Base-by-base conservation (phyloP, 2,797 vertebrate species). In the Simalia tracyae region DNA sequence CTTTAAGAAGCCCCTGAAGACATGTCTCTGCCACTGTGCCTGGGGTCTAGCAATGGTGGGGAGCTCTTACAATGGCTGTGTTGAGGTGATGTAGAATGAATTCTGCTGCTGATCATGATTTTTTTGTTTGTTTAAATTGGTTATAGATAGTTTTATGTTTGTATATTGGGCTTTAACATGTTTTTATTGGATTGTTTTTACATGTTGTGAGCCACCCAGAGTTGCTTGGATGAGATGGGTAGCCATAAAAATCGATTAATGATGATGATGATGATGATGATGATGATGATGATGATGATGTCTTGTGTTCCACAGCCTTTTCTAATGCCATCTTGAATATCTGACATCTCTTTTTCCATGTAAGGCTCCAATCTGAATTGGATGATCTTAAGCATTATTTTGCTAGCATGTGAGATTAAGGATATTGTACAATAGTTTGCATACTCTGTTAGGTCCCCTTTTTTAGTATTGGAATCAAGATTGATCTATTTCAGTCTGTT, bases 231-330 rank as follows among this genome's bases (percentile, higher is more conserved):
- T 66, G 11, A 14, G n/a, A 68, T 68, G 12, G n/a, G 2, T 68
- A 17, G 31, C 6, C 9, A 17, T 42, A 42, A 81, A 81, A 36
- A 36, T 36, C 14, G 36, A 72, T 15, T 76, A 46, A 76, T n/a
- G 4, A 12, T 0, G 3, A 11, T 11, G 3, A 1, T 28, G 1
- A 4, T 5, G 31, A n/a, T n/a, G 31, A 15, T 68, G 3, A 68
- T 1, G 2, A 68, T 54, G 15, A 68, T 68, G 31, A n/a, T 61
- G 24, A 61, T 72, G 22, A 76, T 42, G 42, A 42, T 24, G 72
- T 42, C 42, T 46, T 76, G 19, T 76, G 19, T 42, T 22, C 17
- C 22, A 7, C 36, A 42, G 1, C 36, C 68, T 76, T 76, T 76
- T 76, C 31, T 76, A 76, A 42, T 76, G 17, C 68, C 31, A 42